Evolutionary conservation across 2,113 vertebrate species (phyloP).

Genomic region (Vulpes lagopus): DNA sequence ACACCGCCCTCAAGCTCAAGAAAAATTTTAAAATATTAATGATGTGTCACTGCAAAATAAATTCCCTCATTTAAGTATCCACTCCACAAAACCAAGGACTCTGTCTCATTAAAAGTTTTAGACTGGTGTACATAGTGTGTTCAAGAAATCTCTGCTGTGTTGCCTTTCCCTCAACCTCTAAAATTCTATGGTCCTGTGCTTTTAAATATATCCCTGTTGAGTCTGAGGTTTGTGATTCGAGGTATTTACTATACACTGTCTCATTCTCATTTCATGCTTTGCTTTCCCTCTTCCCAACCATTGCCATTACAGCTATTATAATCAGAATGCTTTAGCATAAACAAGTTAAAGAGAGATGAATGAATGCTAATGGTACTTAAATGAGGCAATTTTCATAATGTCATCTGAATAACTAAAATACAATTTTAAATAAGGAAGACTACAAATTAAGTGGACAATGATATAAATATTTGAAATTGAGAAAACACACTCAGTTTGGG

Average conservation of each 20-base stretch:
- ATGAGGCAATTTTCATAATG: slow-evolving; percentile 25
- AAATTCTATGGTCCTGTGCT: not conserved
- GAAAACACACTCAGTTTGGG: not conserved
- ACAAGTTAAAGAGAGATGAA: slow-evolving; percentile 21
- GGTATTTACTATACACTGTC: not conserved
- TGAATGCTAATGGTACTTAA: not conserved
- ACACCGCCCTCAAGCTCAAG: not conserved
- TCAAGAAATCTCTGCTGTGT: not conserved
- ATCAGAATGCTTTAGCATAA: slow-evolving; percentile 6
- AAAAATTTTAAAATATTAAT: slow-evolving; percentile 7
- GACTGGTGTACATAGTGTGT: not conserved
- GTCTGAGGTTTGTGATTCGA: not conserved
- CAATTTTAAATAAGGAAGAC: not conserved
- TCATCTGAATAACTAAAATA: slow-evolving; percentile 45
- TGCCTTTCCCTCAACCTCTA: not conserved
- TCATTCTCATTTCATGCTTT: not conserved
- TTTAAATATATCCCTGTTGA: not conserved
- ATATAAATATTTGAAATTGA: slow-evolving; percentile 29
- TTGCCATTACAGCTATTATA: not conserved
- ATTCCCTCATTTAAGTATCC: not conserved
- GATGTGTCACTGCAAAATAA: not conserved
- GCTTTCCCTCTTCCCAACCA: not conserved
- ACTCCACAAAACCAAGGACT: not conserved
- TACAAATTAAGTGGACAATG: not conserved
- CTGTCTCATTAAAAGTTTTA: not conserved